phyloP scores from a whole-genome alignment of 2,888 invertebrate species.

The Drosophila mulleri region DNA sequence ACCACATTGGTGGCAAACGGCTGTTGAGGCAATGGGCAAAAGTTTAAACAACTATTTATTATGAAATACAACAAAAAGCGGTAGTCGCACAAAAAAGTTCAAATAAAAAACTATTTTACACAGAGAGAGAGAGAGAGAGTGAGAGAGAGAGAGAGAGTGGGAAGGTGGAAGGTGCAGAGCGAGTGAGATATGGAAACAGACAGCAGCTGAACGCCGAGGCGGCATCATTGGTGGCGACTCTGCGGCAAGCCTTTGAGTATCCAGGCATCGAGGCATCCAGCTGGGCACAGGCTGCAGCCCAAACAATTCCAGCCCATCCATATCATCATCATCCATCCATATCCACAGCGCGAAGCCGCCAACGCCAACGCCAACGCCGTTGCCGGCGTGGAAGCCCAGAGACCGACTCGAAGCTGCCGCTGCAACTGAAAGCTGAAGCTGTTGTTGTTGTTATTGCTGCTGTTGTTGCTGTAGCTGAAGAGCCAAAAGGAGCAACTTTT shows the following conservation, averaged over 20 bases:
- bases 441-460: not conserved
- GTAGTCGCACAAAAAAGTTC: constrained; percentile 39
- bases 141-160: not conserved
- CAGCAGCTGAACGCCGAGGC: constrained; percentile 72
- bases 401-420: constrained; percentile 15
- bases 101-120: constrained; percentile 64
- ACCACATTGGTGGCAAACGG: constrained; percentile 80
- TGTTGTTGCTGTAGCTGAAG: constrained; percentile 2
- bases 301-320: constrained; percentile 46
- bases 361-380: constrained; percentile 9
- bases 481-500: constrained; percentile 79
- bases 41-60: constrained; percentile 81
- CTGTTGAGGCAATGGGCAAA: constrained; percentile 62
- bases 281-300: constrained; percentile 39
- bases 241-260: constrained; percentile 66
- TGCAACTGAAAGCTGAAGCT: constrained; percentile 22
- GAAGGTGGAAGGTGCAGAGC: no score
- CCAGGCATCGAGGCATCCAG: constrained; percentile 64
- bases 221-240: constrained; percentile 54
- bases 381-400: constrained; percentile 5
- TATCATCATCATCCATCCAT: constrained; percentile 37
- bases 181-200: constrained; percentile 51
- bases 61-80: constrained; percentile 72
- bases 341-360: constrained; percentile 31
- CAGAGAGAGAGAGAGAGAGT: constrained; percentile 14